phyloP scores from a whole-genome alignment of 2,113 vertebrate genomes.

The Circaetus gallicus region DNA sequence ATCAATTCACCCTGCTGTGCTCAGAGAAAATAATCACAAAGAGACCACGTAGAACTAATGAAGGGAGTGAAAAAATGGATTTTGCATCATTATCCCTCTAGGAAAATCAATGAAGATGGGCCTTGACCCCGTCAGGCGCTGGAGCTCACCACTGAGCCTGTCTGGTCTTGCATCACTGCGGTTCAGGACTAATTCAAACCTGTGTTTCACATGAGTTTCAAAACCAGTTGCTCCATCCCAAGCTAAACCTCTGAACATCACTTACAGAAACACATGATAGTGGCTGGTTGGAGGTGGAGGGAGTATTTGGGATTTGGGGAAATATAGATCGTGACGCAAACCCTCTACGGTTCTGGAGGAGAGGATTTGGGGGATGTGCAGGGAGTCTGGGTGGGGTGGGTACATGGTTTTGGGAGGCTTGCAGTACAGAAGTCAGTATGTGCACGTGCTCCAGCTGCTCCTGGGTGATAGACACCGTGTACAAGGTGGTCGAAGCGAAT shows the following conservation, averaged over 20 bases:
- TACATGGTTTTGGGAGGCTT: not conserved
- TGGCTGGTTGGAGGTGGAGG: not conserved
- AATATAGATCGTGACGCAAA: not conserved
- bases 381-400: not conserved
- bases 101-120: not conserved
- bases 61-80: not conserved
- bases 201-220: not conserved
- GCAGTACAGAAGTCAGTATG: not conserved
- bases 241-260: not conserved
- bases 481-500: not conserved
- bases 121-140: not conserved
- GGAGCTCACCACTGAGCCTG: not conserved
- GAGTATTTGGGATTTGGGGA: not conserved
- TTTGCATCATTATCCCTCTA: not conserved
- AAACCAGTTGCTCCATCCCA: not conserved
- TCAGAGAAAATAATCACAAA: not conserved
- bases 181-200: not conserved
- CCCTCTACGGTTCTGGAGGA: not conserved
- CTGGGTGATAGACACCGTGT: not conserved
- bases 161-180: not conserved
- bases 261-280: fast-evolving
- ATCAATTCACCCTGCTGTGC: conserved; percentile 49
- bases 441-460: not conserved
- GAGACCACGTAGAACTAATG: not conserved
- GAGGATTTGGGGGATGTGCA: fast-evolving